Evolutionary conservation across 2,797 vertebrate species (phyloP).

Genomic region (Hafferia zeledoni): DNA sequence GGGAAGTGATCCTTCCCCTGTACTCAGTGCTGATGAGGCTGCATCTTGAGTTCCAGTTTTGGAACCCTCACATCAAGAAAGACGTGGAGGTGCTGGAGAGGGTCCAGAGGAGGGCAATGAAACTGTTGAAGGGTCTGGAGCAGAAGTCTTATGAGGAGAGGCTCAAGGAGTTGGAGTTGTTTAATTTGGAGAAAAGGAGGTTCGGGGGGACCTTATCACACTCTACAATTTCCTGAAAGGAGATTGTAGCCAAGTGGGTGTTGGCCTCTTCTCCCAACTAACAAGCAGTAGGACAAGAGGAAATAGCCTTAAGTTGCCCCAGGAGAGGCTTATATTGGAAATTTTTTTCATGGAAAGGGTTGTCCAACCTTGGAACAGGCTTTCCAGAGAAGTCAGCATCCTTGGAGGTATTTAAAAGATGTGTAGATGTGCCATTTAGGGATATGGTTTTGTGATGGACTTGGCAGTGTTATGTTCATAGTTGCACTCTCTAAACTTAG

Average conservation of each 20-base stretch:
- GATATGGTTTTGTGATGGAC: background rate
- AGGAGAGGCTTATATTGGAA: background rate
- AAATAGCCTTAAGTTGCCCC: background rate
- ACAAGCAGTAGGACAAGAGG: rapidly evolving
- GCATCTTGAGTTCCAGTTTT: background rate
- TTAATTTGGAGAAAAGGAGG: background rate
- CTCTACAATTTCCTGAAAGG: background rate
- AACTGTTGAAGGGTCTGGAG: background rate
- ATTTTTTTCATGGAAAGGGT: no score
- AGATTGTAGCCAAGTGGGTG: background rate
- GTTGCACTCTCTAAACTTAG: background rate
- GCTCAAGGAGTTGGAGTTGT: background rate
- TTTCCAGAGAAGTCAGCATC: background rate
- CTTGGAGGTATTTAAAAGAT: background rate
- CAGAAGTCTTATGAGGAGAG: rapidly evolving
- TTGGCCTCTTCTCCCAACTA: background rate
- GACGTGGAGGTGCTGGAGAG: background rate
- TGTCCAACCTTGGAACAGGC: background rate
- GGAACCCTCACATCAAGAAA: background rate
- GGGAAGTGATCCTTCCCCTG: background rate
- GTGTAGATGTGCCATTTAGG: rapidly evolving
- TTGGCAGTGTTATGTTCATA: background rate
- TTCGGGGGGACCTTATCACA: background rate
- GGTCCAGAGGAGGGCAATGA: background rate
- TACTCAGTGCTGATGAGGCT: background rate